Conservation (phyloP, 2,113 vertebrate species). For the Acrocephalus kingi region DNA sequence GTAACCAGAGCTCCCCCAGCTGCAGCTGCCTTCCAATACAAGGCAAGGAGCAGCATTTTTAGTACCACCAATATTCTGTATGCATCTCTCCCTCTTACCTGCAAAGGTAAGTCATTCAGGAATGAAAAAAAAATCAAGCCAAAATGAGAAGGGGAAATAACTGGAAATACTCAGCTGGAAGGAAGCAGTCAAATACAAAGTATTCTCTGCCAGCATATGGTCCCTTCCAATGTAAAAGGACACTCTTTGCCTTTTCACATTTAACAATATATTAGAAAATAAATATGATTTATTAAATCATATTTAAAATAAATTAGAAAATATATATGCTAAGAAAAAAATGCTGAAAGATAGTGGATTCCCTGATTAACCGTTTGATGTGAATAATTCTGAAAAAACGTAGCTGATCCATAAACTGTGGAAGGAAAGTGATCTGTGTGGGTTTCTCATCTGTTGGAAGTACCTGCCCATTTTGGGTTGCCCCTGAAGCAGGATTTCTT, state of each 20-base stretch:
- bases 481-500: neutral
- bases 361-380: neutral
- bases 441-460: neutral
- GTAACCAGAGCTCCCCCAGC: neutral
- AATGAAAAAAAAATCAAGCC: neutral
- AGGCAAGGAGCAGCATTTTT: neutral
- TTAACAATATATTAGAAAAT: neutral
- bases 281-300: too few relatives aligned
- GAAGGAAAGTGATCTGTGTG: neutral
- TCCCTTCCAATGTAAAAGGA: neutral
- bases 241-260: too few relatives aligned
- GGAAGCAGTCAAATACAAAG: neutral
- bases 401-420: neutral
- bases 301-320: neutral
- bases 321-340: neutral
- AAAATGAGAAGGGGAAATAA: neutral
- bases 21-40: neutral
- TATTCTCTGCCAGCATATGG: neutral
- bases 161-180: neutral
- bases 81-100: accelerated
- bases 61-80: neutral
- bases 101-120: neutral
- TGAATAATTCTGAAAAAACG: neutral
- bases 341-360: neutral
- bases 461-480: neutral